Evolutionary conservation across 2,797 vertebrate genomes (phyloP), one percentile per base, ranked within the genome.

Genomic region (Pristis pectinata): DNA sequence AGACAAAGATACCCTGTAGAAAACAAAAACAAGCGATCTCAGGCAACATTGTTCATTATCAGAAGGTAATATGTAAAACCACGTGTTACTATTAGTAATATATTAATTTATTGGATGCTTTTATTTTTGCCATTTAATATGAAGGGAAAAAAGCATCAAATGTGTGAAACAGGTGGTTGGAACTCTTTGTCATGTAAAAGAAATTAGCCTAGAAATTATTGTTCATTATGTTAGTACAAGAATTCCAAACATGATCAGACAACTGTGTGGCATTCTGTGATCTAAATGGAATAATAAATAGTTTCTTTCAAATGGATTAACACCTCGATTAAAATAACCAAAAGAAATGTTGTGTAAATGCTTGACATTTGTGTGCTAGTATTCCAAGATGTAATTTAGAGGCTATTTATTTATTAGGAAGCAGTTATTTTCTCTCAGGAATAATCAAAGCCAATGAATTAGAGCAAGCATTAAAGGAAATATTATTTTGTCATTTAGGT

Each of bases 1-100:
- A 94, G 94, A 98, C 97, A 96, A 98, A 98, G 95, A 98, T 97
- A 94, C 97, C 98, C 98, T 97, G 95, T 70, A 95, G 94, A 95
- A 77, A 53, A 85, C 53, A 85, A 79, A 85, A 67, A 9, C 30
- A 15, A 85, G 56, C 34, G 13, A 11, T 13, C 41, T 94, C 13
- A 83, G 37, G 13, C 37, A 82, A 82, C 59, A 77, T n/a, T 64
- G 37, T 74, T 92, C 72, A 22, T 67, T n/a, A 56, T 34, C 72
- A 11, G 44, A 94, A 76, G 70, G 44, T 49, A 64, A 64, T 76
- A 53, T 49, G 41, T 41, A 91, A 91, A 91, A 41, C 19, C 59
- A 64, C 59, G 17, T 19, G 19, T n/a, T 34, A 15, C 11, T 34
- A 5, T 85, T 72, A 34, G 82, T 67, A 44, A 53, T 53, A 61